phyloP scores from a whole-genome alignment of 2,113 vertebrate genomes.

The Toxostoma redivivum region DNA sequence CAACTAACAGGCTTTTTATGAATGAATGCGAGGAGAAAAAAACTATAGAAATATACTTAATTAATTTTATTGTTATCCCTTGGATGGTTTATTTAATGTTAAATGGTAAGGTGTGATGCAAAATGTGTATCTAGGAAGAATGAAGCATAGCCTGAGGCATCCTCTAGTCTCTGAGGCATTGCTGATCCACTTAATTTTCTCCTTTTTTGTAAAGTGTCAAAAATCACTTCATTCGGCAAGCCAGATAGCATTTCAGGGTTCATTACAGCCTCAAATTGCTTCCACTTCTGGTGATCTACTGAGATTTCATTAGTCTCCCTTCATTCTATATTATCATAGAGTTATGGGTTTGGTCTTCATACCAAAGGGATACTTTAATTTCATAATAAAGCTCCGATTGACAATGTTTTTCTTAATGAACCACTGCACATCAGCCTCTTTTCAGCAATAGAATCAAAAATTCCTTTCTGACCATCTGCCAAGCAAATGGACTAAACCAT shows the following conservation, averaged over 20 bases:
- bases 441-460: background rate
- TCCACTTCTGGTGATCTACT: background rate
- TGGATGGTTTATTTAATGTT: background rate
- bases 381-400: background rate
- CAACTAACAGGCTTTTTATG: background rate
- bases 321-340: background rate
- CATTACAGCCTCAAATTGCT: background rate
- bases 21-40: background rate
- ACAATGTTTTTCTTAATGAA: background rate
- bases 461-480: background rate
- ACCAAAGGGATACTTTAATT: background rate
- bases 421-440: background rate
- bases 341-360: background rate
- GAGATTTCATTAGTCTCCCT: background rate
- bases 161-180: background rate
- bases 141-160: background rate
- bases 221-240: background rate
- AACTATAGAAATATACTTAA: background rate
- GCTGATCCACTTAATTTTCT: background rate
- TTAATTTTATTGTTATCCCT: background rate
- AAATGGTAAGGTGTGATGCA: background rate
- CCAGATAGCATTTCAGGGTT: background rate
- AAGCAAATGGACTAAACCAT: background rate
- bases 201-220: background rate
- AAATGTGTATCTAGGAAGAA: background rate